Conservation (phyloP, 2,888 invertebrate genomes). For the Pachydiplax longipennis region DNA sequence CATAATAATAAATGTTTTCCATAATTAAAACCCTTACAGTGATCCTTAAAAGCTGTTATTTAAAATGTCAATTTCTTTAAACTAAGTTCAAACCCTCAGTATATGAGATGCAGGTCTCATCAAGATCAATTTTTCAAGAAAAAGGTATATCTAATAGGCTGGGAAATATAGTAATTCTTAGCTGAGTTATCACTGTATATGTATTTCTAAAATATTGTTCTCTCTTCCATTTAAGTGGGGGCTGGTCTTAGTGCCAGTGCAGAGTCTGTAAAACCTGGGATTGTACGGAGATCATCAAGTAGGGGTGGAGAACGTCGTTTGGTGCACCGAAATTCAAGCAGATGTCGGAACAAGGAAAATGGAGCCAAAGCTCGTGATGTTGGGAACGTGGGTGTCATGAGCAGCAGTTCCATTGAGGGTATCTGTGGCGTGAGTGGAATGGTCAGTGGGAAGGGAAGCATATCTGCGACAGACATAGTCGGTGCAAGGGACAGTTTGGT, state of each 20-base stretch:
- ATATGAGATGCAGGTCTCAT: too few species aligned
- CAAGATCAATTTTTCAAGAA: too few species aligned
- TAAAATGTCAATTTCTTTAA: too few species aligned
- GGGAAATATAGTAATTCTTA: too few species aligned
- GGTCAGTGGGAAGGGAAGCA: constrained; percentile 25
- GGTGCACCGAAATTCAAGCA: constrained; percentile 63
- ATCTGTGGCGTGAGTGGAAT: constrained; percentile 55
- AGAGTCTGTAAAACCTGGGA: constrained; percentile 68
- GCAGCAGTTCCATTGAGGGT: constrained; percentile 53
- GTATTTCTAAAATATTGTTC: background rate
- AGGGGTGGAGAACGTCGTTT: constrained; percentile 61
- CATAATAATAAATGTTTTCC: too few species aligned
- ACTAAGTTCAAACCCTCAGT: too few species aligned
- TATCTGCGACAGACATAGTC: constrained; percentile 4
- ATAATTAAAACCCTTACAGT: too few species aligned
- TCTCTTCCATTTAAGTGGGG: constrained; percentile 29
- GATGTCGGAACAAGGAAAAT: constrained; percentile 64
- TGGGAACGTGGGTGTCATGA: constrained; percentile 56
- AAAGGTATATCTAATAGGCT: too few species aligned
- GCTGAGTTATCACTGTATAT: too few species aligned
- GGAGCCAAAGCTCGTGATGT: constrained; percentile 56
- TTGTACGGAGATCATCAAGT: constrained; percentile 63
- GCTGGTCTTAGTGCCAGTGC: constrained; percentile 60
- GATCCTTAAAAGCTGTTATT: too few species aligned
- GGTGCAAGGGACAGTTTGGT: constrained; percentile 4